Base-by-base conservation (phyloP, 2,888 invertebrate genomes). In the Cerastis leucographa region DNA sequence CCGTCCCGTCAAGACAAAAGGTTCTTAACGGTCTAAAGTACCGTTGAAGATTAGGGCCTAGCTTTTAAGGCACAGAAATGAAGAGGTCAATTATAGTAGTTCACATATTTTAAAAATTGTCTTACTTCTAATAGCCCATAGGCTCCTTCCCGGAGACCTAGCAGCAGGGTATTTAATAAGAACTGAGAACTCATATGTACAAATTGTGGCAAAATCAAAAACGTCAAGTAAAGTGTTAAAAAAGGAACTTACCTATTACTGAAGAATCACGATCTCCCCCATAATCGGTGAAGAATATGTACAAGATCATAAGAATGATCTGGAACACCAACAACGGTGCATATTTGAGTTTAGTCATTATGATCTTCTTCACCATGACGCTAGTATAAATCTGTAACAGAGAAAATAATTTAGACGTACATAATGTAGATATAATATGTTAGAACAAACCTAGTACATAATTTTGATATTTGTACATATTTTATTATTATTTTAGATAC, bases 281-380 rank as follows among this genome's bases (percentile, higher is more conserved):
- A 77, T 96, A 96, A 68, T 88, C 90, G 17, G 92, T 92, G 80
- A 95, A 96, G 25, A 93, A 77, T 80, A 95, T 93, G 85, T 89
- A 96, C 35, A 96, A 76, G 2, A 87, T 91, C 93, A 95, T 90
- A 9, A 96, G 85, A 5, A 96, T 76, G 17, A 96, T 46, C 81
- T 96, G 96, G 78, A 96, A 94, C 71, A 92, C 90, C 91, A 96
- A 77, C 68, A 96, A 80, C 1, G 96, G 95, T 61, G 89, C 67
- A 79, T 94, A 96, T 89, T 93, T 93, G 84, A 91, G 86, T 22
- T 86, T 85, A 0, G 87, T 69, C 54, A 87, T 81, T 77, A 2
- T 42, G 0, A 51, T 5, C 3, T 40, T 51, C 4, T 93, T 94
- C 6, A 91, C 82, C 87, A 93, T 91, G 93, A 92, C 95, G 74